Percentiles rank a stretch among this genome's conserved stretches.
phyloP scores from a whole-genome alignment of 53 echinoderm and acorn worm genomes.

The Paracentrotus lividus region DNA sequence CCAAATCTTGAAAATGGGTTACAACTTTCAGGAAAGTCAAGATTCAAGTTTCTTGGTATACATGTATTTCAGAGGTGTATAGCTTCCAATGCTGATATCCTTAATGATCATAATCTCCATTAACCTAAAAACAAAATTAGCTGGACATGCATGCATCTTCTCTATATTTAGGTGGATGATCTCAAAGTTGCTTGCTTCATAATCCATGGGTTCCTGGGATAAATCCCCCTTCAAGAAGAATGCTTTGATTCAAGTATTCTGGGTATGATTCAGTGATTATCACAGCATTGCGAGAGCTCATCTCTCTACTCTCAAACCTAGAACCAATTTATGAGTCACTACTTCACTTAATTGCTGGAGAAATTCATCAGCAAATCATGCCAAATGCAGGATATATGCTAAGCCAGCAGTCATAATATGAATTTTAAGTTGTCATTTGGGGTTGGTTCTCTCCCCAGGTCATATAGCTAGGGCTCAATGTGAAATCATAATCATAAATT shows the following conservation, averaged over 20 bases:
- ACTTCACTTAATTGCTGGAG: conserved; percentile 50
- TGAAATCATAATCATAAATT: conserved; percentile 57
- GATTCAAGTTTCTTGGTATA: background rate
- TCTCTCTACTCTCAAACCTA: background rate
- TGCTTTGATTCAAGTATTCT: conserved; percentile 32
- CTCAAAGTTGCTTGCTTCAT: background rate
- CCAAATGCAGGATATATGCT: conserved; percentile 15
- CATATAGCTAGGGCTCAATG: background rate
- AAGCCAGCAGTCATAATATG: background rate
- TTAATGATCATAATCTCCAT: background rate
- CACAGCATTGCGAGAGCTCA: background rate
- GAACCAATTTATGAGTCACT: conserved; percentile 44
- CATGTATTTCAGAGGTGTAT: background rate
- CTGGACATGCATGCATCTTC: background rate
- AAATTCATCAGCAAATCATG: conserved; percentile 43
- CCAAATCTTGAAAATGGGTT: background rate
- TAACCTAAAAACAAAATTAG: background rate
- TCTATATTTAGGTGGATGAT: background rate
- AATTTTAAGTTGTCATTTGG: conserved; percentile 36
- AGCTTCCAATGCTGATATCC: background rate
- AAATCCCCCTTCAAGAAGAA: conserved; percentile 51
- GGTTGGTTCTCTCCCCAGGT: background rate
- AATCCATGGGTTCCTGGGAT: background rate
- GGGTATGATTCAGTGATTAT: conserved; percentile 37
- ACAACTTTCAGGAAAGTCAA: background rate